These are phyloP conservation scores for Miichthys miiuy DNA, from an alignment of 2,797 vertebrate genomes.

Conservation along the genomic window DNA sequence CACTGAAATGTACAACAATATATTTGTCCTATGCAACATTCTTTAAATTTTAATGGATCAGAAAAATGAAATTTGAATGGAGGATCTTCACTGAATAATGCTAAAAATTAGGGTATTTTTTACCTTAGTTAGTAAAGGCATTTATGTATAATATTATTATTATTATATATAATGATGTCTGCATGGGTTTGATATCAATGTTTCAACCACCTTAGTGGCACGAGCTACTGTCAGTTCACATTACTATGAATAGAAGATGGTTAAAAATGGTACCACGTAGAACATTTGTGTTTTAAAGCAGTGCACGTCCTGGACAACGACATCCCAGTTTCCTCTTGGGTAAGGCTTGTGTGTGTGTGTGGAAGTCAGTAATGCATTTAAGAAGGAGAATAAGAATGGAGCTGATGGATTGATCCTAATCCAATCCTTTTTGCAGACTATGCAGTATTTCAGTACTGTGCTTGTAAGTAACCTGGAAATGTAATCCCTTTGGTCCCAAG, in stretches of 20 bases:
- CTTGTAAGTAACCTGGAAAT: slow-evolving; percentile 18
- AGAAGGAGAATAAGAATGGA: slow-evolving; percentile 25
- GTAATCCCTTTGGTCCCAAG: neutral
- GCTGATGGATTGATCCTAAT: slow-evolving; percentile 28
- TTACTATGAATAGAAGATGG: neutral
- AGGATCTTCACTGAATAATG: slow-evolving; percentile 1
- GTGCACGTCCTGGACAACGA: neutral
- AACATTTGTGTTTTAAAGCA: neutral
- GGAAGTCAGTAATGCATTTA: neutral
- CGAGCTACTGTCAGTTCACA: neutral
- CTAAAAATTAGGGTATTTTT: neutral
- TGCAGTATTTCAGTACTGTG: slow-evolving; percentile 2
- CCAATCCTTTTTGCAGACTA: slow-evolving; percentile 23
- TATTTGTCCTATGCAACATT: slow-evolving; percentile 19
- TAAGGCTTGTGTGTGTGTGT: neutral
- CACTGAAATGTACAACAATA: slow-evolving; percentile 12
- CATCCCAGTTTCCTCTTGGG: neutral
- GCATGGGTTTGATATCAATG: neutral
- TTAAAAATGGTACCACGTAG: neutral
- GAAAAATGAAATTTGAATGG: slow-evolving; percentile 5
- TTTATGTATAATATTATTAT: too few species aligned
- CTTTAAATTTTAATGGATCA: slow-evolving; percentile 17
- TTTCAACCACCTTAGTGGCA: neutral
- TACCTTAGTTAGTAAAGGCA: neutral
- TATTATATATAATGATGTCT: too few species aligned